Evolutionary conservation across 23 tunicate genomes (phyloP).

Genomic region (Styela clava): DNA sequence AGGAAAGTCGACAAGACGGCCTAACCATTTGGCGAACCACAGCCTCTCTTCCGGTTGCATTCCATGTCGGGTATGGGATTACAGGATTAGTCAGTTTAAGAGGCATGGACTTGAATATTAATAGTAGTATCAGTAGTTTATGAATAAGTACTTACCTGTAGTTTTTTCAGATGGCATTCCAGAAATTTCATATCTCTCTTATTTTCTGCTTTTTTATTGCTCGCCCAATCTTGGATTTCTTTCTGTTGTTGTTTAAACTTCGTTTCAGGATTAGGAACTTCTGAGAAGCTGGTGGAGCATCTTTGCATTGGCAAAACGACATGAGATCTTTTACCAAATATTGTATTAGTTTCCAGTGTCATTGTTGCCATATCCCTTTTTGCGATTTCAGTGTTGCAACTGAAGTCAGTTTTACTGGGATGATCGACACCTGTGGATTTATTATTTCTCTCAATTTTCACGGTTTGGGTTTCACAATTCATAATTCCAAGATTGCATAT

Average conservation of each 20-base stretch:
- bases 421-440: background rate
- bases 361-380: background rate
- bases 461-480: background rate
- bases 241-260: too few species aligned
- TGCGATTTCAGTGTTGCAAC: background rate
- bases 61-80: too few species aligned
- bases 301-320: background rate
- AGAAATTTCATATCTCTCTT: background rate
- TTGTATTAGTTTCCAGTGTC: background rate
- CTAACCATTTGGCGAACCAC: too few species aligned
- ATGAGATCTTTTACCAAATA: background rate
- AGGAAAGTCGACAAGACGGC: too few species aligned
- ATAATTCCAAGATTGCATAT: background rate
- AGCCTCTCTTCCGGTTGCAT: too few species aligned
- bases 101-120: too few species aligned
- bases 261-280: background rate
- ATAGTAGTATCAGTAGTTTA: too few species aligned
- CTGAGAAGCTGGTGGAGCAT: background rate
- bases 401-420: background rate
- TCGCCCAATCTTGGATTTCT: too few species aligned
- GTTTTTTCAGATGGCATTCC: background rate
- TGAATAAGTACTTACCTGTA: background rate
- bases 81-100: too few species aligned
- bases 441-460: background rate
- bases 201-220: background rate